Percentiles rank a stretch among this genome's conserved stretches.
phyloP scores from a whole-genome alignment of 1,140 invertebrate genomes.

The Mamestra configurata region DNA sequence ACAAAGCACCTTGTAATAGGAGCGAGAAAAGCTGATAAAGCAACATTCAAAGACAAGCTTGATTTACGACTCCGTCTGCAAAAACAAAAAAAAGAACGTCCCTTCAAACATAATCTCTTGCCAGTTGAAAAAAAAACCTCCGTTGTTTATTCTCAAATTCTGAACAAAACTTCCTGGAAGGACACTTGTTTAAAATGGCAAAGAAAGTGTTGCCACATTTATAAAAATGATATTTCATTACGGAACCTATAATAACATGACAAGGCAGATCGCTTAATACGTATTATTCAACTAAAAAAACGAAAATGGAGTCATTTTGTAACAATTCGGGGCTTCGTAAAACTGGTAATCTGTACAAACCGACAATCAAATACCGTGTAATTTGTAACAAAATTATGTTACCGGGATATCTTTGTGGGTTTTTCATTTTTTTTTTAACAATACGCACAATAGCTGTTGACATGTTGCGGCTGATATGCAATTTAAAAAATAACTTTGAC shows the following conservation, averaged over 20 bases:
- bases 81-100: constrained; percentile 46
- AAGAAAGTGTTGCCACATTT: constrained; percentile 64
- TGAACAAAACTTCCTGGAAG: constrained; percentile 58
- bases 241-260: constrained; percentile 78
- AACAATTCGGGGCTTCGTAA: constrained; percentile 72
- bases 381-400: constrained; percentile 84
- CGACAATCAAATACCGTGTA: constrained; percentile 77
- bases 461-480: constrained; percentile 75
- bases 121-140: constrained; percentile 12
- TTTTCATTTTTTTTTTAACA: constrained; percentile 74
- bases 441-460: constrained; percentile 82
- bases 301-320: constrained; percentile 83
- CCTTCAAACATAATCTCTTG: constrained; percentile 42
- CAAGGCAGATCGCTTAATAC: constrained; percentile 79
- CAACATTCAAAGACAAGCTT: constrained; percentile 43
- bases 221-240: constrained; percentile 72
- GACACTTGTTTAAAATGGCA: constrained; percentile 48
- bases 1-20: constrained; percentile 44
- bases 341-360: constrained; percentile 82
- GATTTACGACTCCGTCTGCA: constrained; percentile 47
- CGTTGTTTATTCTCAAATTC: constrained; percentile 36
- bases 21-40: constrained; percentile 37
- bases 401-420: constrained; percentile 79
- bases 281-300: constrained; percentile 81
- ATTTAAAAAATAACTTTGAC: constrained; percentile 76